phyloP scores from a whole-genome alignment of 2,888 invertebrate species.

The Oasisia sp. region DNA sequence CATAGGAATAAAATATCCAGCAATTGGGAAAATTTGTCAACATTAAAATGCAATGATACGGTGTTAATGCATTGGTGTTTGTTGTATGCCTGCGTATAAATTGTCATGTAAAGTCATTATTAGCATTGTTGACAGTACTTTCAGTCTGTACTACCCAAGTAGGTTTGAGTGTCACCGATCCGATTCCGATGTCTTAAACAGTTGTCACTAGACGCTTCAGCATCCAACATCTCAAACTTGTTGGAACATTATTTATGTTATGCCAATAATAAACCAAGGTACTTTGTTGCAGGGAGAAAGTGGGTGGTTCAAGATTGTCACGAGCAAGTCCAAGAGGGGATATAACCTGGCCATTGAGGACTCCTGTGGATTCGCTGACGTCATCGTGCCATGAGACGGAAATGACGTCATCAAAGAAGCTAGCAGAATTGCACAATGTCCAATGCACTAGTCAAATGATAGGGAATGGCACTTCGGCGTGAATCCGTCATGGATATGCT shows the following conservation, averaged over 20 bases:
- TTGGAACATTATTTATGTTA: background rate
- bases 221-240: background rate
- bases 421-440: background rate
- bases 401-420: background rate
- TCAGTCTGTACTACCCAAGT: too few species aligned
- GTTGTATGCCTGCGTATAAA: too few species aligned
- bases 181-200: too few species aligned
- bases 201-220: too few species aligned
- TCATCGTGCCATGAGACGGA: slow-evolving; percentile 51
- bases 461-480: background rate
- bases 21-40: too few species aligned
- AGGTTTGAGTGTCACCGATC: too few species aligned
- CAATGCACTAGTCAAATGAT: too few species aligned
- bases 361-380: slow-evolving; percentile 67
- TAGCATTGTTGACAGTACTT: too few species aligned
- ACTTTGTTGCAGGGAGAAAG: slow-evolving; percentile 56
- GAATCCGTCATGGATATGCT: background rate
- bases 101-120: too few species aligned
- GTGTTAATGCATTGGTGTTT: too few species aligned
- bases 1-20: too few species aligned
- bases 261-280: background rate
- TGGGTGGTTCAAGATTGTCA: slow-evolving; percentile 68
- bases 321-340: slow-evolving; percentile 64
- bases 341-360: slow-evolving; percentile 68
- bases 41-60: too few species aligned